These are phyloP conservation scores for Mixornis gularis DNA, from an alignment of 2,113 vertebrate genomes.

Conservation along the genomic window DNA sequence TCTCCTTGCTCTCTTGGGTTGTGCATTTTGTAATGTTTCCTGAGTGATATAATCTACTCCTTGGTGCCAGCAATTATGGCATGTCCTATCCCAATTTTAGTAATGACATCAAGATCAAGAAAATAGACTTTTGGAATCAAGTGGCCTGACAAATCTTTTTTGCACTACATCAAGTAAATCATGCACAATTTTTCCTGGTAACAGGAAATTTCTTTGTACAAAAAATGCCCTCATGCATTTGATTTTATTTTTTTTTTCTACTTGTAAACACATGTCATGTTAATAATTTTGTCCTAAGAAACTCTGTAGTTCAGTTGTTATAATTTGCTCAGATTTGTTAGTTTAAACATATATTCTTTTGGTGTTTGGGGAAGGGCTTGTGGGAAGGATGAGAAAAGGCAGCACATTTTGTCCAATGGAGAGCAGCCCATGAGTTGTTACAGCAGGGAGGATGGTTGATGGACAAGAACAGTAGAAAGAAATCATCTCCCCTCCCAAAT, in stretches of 20 bases:
- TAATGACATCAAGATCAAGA: background rate
- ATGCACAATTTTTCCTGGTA: background rate
- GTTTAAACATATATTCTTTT: background rate
- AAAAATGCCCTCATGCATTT: background rate
- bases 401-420: rapidly evolving
- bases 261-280: background rate
- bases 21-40: background rate
- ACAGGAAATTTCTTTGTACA: background rate
- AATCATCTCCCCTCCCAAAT: background rate
- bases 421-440: background rate
- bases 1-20: background rate
- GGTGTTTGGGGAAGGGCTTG: background rate
- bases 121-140: background rate
- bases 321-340: background rate
- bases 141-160: background rate
- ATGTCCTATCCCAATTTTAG: background rate
- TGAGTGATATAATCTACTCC: background rate
- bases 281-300: background rate
- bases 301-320: background rate
- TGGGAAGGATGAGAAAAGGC: background rate
- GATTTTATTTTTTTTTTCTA: background rate
- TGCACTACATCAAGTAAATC: background rate
- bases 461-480: background rate
- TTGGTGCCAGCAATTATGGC: background rate
- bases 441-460: background rate